Conservation (phyloP, 2,888 invertebrate species). For the Hedya salicella region DNA sequence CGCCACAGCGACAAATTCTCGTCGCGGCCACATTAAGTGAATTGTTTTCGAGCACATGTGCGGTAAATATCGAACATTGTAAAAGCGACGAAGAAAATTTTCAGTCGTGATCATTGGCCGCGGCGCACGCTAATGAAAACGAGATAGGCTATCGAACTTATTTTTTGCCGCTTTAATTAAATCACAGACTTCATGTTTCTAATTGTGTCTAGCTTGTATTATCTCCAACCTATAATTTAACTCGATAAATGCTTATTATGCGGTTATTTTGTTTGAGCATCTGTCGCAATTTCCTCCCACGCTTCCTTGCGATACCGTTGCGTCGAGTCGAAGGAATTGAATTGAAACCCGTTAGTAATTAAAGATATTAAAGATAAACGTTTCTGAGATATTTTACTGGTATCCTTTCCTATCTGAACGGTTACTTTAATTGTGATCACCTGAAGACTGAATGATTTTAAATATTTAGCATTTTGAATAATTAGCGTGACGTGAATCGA, state of each 20-base stretch:
- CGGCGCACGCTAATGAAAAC: conserved; percentile 71
- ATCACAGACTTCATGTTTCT: conserved; percentile 43
- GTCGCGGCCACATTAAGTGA: conserved; percentile 16
- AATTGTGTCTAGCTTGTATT: conserved; percentile 36
- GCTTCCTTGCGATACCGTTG: conserved; percentile 43
- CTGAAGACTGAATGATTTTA: not conserved
- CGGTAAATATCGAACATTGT: conserved; percentile 46
- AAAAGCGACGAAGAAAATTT: conserved; percentile 63
- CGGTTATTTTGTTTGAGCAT: conserved; percentile 40
- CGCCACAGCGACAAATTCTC: conserved; percentile 9
- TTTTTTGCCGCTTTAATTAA: conserved; percentile 42
- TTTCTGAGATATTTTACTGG: conserved; percentile 7
- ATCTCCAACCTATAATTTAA: conserved; percentile 41
- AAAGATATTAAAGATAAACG: conserved; percentile 35
- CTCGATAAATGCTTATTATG: conserved; percentile 41
- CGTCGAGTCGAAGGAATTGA: conserved; percentile 35
- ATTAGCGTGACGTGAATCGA: not conserved
- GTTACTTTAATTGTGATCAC: conserved; percentile 10
- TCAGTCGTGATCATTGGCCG: conserved; percentile 65
- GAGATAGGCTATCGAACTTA: conserved; percentile 77
- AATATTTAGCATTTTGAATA: not conserved
- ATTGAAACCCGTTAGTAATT: conserved; percentile 35
- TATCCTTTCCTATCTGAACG: conserved; percentile 35
- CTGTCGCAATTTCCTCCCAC: conserved; percentile 43
- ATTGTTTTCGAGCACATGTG: conserved; percentile 35